These are phyloP conservation scores for Ptilodon capucinus DNA, from an alignment of 2,888 invertebrate genomes.

Conservation along the genomic window DNA sequence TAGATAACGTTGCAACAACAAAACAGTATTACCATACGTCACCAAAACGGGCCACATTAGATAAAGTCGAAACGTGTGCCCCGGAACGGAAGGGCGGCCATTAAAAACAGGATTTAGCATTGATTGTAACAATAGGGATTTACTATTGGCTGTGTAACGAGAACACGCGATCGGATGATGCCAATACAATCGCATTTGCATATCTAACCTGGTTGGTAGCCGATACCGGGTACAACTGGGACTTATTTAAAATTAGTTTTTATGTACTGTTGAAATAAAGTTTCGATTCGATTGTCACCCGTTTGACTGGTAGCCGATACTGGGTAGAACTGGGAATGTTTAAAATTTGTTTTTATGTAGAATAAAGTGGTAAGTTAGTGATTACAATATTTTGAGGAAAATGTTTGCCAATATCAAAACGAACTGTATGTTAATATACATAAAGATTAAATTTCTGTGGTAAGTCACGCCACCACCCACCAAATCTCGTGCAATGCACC, in stretches of 20 bases:
- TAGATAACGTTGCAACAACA: background rate
- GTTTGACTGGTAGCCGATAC: slow-evolving; percentile 8
- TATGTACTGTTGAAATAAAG: no score
- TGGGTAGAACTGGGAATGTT: slow-evolving; percentile 16
- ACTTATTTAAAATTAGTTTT: slow-evolving; percentile 23
- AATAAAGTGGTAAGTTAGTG: no score
- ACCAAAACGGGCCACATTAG: background rate
- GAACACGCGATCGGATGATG: slow-evolving; percentile 14
- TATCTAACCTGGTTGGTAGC: slow-evolving; percentile 11
- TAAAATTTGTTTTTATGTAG: slow-evolving; percentile 11
- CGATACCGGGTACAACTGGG: slow-evolving; percentile 8
- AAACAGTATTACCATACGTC: background rate
- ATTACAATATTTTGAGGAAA: no score
- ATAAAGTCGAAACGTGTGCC: background rate
- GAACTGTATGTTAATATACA: no score
- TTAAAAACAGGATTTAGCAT: slow-evolving; percentile 1
- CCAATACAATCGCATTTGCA: slow-evolving; percentile 24
- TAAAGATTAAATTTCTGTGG: no score
- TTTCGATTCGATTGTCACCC: no score
- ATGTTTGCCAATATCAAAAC: no score
- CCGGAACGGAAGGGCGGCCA: background rate
- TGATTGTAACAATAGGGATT: slow-evolving; percentile 2
- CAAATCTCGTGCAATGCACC: no score
- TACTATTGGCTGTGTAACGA: slow-evolving; percentile 1
- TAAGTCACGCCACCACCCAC: no score